phyloP scores from a whole-genome alignment of 1,140 invertebrate genomes.

The Propsilocerus akamusi region DNA sequence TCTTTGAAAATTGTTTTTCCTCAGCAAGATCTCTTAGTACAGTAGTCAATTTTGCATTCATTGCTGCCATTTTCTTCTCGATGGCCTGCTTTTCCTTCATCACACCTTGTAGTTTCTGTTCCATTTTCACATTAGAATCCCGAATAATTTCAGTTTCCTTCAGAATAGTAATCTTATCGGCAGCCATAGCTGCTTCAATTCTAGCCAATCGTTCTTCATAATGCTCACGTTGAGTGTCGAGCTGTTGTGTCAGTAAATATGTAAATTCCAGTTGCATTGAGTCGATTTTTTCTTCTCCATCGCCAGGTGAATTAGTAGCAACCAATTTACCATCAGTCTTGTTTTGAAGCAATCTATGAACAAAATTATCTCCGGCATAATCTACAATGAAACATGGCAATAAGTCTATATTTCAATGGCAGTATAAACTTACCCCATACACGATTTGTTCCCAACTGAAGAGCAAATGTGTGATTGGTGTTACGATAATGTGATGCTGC shows the following conservation, averaged over 20 bases:
- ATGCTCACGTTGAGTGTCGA: slow-evolving; percentile 84
- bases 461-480: slow-evolving; percentile 91
- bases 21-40: slow-evolving; percentile 48
- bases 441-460: slow-evolving; percentile 86
- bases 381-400: too few relatives aligned
- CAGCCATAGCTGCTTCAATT: slow-evolving; percentile 25
- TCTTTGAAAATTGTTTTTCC: slow-evolving; percentile 57
- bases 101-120: slow-evolving; percentile 29
- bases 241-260: slow-evolving; percentile 88
- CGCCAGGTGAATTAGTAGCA: slow-evolving; percentile 38
- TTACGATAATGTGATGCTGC: slow-evolving; percentile 76
- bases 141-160: slow-evolving; percentile 23
- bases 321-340: slow-evolving; percentile 97
- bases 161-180: slow-evolving; percentile 24
- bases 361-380: slow-evolving; percentile 74
- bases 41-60: slow-evolving; percentile 31
- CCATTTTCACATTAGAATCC: slow-evolving; percentile 29
- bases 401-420: slow-evolving; percentile 22
- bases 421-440: slow-evolving; percentile 99
- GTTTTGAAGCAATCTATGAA: slow-evolving; percentile 88
- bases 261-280: slow-evolving; percentile 90
- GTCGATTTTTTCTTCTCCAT: slow-evolving; percentile 76
- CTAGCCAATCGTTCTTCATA: slow-evolving; percentile 70
- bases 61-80: slow-evolving; percentile 43
- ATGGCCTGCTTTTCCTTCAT: slow-evolving; percentile 42